Evolutionary conservation across 2,888 invertebrate species (phyloP).

Genomic region (Platycnemis pennipes): DNA sequence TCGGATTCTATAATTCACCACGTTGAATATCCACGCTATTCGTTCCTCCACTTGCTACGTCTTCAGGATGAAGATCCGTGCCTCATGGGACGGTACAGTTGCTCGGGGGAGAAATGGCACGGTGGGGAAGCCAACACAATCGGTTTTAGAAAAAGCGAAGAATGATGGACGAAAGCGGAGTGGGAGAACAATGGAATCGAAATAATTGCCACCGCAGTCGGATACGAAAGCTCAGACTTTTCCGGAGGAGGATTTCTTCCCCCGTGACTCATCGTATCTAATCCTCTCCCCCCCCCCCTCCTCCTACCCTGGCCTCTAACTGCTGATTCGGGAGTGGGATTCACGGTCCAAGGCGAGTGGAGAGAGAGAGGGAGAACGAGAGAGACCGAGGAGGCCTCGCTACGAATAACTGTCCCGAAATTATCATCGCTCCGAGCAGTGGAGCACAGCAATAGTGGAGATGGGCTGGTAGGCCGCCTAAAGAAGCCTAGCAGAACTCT

Average conservation of each 20-base stretch:
- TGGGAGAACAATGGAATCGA: neutral
- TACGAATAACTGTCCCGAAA: neutral
- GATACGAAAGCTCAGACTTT: neutral
- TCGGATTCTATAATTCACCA: too few relatives aligned
- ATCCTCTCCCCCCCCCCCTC: neutral
- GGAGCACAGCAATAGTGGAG: neutral
- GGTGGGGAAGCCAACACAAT: too few relatives aligned
- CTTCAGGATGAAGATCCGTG: too few relatives aligned
- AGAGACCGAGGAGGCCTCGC: neutral
- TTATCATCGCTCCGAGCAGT: neutral
- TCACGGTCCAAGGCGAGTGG: neutral
- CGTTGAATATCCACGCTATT: too few relatives aligned
- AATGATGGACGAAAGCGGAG: too few relatives aligned
- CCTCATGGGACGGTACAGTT: too few relatives aligned
- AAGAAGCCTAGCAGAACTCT: neutral
- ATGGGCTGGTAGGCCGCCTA: neutral
- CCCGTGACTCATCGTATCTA: neutral
- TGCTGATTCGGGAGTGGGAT: neutral
- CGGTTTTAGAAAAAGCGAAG: too few relatives aligned
- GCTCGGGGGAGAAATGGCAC: too few relatives aligned
- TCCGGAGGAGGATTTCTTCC: constrained; percentile 24
- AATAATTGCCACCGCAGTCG: constrained; percentile 40
- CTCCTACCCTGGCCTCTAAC: too few relatives aligned
- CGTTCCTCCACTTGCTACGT: too few relatives aligned
- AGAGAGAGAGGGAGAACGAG: neutral